Base-by-base conservation (phyloP, 2,888 invertebrate genomes). In the Alentia gelatinosa region DNA sequence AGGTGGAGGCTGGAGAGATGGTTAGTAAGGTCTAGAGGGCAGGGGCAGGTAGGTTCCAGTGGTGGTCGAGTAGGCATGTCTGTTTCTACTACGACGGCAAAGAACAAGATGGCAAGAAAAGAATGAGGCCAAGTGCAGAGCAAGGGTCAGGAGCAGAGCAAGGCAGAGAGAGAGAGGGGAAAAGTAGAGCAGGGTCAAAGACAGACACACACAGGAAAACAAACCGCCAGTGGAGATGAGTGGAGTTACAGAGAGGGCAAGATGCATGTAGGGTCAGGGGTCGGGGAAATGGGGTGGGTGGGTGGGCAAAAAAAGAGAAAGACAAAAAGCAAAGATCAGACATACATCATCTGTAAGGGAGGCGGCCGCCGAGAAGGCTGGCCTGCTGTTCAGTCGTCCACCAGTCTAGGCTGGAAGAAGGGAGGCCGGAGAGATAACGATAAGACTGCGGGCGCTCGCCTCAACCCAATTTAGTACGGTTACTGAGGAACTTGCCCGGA, bases 311-410 rank as follows among this genome's bases (percentile, higher is more conserved):
- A 86, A 86, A 42, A 86, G 50, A 42, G 50, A 50, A 86, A 47
- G 47, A 47, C 26, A 26, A 86, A 42, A 86, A 23, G 33, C 30
- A 86, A 50, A 86, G 42, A 86, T 47, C 30, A 86, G 50, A 42
- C 50, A 86, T 86, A 86, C 86, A 47, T 86, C 86, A 86, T 86
- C 86, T 26, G 86, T 86, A 86, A 33, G 86, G 86, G 0, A 86
- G 50, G 47, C 50, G 42, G 86, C 33, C 86, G 86, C 50, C 86
- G 26, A 86, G 47, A 26, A 86, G 50, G 47, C 47, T 47, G 50
- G 47, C 47, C 86, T 86, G 86, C 86, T 86, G 86, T 86, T 86
- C 86, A 33, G 86, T 33, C 86, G 42, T 86, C 86, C 86, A 86
- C 86, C 86, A 86, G 26, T 86, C 86, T 30, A 79, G 79, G 79